These are phyloP conservation scores for Scomber japonicus DNA, from an alignment of 2,113 vertebrate species.

Conservation along the genomic window DNA sequence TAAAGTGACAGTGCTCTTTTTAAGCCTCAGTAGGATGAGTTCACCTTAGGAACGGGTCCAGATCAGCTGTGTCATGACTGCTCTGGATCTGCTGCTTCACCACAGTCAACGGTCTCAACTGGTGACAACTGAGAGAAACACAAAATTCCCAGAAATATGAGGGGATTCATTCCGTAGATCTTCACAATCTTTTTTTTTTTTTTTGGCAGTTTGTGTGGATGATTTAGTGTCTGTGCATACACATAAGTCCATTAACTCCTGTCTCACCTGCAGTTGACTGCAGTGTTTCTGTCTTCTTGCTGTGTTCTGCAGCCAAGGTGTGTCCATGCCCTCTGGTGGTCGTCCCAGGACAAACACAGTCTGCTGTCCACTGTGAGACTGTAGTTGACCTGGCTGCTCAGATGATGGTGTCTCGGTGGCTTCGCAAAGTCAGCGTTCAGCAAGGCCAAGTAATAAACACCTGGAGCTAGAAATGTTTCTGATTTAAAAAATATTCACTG, in stretches of 20 bases:
- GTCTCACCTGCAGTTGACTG: constrained; percentile 87
- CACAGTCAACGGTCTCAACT: constrained; percentile 76
- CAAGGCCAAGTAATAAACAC: constrained; percentile 81
- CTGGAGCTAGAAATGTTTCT: constrained; percentile 56
- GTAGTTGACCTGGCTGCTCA: constrained; percentile 81
- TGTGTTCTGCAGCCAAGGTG: constrained; percentile 69
- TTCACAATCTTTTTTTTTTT: background rate
- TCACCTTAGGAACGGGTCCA: constrained; percentile 80
- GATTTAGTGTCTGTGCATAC: background rate
- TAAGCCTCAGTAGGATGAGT: background rate
- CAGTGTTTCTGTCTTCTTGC: constrained; percentile 50
- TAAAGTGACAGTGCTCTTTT: background rate
- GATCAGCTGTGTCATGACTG: constrained; percentile 57
- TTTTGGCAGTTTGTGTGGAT: background rate
- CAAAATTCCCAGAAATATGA: background rate
- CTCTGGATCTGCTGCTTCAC: constrained; percentile 69
- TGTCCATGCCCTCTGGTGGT: constrained; percentile 77
- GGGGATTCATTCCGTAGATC: background rate
- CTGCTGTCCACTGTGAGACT: constrained; percentile 77
- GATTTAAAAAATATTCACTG: too few species aligned
- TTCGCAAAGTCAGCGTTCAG: constrained; percentile 84
- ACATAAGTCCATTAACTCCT: background rate
- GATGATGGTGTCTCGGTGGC: constrained; percentile 59
- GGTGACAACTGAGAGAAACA: constrained; percentile 79
- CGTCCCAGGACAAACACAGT: constrained; percentile 85